Conservation (phyloP, 2,797 vertebrate genomes). For the Coregonus sp. region DNA sequence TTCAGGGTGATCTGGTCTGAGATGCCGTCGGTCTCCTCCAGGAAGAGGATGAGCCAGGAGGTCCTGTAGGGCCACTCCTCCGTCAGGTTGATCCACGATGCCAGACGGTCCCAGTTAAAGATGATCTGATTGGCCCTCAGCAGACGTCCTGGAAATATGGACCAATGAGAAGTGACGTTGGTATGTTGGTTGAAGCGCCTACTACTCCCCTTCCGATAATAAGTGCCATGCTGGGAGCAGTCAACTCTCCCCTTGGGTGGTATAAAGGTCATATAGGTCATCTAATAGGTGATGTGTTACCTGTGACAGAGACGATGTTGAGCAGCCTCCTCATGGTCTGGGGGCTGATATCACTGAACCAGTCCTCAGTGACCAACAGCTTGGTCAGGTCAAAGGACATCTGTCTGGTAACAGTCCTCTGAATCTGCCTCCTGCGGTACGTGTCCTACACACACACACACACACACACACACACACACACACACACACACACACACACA, state of each 20-base stretch:
- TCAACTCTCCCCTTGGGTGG: not conserved
- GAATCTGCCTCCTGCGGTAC: constrained; percentile 93
- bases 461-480: constrained; percentile 1
- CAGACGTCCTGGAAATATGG: constrained; percentile 81
- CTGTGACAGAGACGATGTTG: constrained; percentile 98
- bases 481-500: constrained; percentile 16
- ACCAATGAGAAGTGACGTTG: constrained; percentile 6
- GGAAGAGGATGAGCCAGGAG: constrained; percentile 94
- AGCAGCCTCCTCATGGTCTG: constrained; percentile 97
- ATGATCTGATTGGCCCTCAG: constrained; percentile 95
- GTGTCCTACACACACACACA: constrained; percentile 81
- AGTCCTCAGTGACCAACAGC: constrained; percentile 94
- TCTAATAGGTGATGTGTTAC: constrained; percentile 56
- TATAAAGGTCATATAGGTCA: no score
- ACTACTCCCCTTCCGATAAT: not conserved
- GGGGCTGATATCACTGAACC: constrained; percentile 99
- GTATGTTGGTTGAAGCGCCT: not conserved
- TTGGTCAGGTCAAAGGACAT: constrained; percentile 99
- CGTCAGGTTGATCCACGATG: constrained; percentile 98
- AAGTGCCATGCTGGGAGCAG: not conserved
- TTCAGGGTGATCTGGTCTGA: constrained; percentile 89
- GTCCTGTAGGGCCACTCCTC: constrained; percentile 99
- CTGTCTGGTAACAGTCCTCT: constrained; percentile 91
- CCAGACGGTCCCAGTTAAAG: constrained; percentile 96
- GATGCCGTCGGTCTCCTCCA: constrained; percentile 92